phyloP scores from a whole-genome alignment of 2,888 invertebrate genomes.

The Oligia strigilis region DNA sequence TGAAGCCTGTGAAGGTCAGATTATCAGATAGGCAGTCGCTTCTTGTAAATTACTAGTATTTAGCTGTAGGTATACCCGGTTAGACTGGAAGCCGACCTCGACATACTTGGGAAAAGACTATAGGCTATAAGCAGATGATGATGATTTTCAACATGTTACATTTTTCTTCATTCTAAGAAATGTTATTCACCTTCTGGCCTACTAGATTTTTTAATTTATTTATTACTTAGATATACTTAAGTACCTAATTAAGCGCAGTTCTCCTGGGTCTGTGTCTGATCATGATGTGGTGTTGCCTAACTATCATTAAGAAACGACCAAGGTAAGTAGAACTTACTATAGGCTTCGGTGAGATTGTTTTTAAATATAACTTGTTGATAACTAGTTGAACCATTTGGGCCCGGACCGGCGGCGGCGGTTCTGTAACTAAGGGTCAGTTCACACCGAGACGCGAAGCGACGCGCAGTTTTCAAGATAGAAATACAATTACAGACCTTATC shows the following conservation, averaged over 20 bases:
- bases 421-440: too few relatives aligned
- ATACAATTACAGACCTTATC: too few relatives aligned
- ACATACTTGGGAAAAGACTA: neutral
- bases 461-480: too few relatives aligned
- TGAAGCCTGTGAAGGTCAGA: neutral
- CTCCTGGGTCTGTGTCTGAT: neutral
- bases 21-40: neutral
- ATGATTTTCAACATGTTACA: conserved; percentile 9
- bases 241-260: neutral
- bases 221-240: too few relatives aligned
- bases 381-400: neutral
- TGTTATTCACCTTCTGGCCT: conserved; percentile 4
- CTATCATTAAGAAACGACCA: neutral
- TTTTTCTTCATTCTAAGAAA: neutral
- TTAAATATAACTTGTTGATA: neutral
- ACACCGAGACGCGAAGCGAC: too few relatives aligned
- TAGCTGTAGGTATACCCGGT: neutral
- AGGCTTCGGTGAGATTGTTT: neutral
- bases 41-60: neutral
- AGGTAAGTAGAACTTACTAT: neutral
- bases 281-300: neutral
- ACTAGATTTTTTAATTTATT: too few relatives aligned
- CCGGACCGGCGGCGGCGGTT: neutral
- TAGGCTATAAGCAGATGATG: too few relatives aligned
- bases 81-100: neutral